These are phyloP conservation scores for Anguilla anguilla DNA, from an alignment of 2,797 vertebrate genomes.

Conservation along the genomic window DNA sequence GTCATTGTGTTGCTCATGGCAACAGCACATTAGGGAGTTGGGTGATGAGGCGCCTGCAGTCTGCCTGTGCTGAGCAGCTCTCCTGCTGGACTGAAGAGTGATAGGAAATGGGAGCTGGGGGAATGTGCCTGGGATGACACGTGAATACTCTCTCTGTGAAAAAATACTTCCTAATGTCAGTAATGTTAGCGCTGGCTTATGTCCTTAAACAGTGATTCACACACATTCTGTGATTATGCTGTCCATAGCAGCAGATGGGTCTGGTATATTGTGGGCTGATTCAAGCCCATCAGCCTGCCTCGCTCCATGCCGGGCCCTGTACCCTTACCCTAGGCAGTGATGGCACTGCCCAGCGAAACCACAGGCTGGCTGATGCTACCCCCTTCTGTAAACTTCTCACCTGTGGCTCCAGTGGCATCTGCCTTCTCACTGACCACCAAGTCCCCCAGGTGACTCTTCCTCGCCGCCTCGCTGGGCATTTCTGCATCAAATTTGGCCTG, in stretches of 20 bases:
- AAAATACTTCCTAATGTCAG: too few relatives aligned
- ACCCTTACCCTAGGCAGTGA: conserved; percentile 88
- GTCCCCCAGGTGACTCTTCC: conserved; percentile 96
- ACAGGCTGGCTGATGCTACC: conserved; percentile 97
- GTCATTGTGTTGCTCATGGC: too few relatives aligned
- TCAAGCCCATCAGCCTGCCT: neutral
- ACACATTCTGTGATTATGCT: neutral
- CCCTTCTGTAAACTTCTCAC: conserved; percentile 90
- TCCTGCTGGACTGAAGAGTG: too few relatives aligned
- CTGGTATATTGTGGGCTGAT: neutral
- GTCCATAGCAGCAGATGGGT: neutral
- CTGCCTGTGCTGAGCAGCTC: too few relatives aligned
- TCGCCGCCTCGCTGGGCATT: conserved; percentile 95
- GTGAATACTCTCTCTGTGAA: too few relatives aligned
- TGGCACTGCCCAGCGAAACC: conserved; percentile 94
- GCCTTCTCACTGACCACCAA: conserved; percentile 94
- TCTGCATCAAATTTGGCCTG: conserved; percentile 95
- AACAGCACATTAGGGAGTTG: too few relatives aligned
- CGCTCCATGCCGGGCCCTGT: neutral
- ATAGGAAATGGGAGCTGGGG: too few relatives aligned
- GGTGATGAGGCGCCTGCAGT: too few relatives aligned
- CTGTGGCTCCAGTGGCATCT: conserved; percentile 89
- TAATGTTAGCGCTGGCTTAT: neutral
- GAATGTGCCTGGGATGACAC: too few relatives aligned
- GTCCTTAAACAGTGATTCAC: neutral